These are phyloP conservation scores for Epicampocera succincta DNA, from an alignment of 2,888 invertebrate species.

Conservation along the genomic window DNA sequence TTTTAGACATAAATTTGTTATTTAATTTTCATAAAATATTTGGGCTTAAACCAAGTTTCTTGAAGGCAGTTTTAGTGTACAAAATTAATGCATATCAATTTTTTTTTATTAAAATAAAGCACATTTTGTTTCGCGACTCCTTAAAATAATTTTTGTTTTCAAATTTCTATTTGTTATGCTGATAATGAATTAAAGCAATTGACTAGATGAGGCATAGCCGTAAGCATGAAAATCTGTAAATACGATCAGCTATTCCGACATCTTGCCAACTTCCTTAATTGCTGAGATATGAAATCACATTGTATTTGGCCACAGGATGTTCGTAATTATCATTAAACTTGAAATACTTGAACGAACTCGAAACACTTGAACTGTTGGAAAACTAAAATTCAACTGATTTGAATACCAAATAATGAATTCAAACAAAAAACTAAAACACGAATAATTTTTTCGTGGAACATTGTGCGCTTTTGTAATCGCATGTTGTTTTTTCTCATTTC, in stretches of 20 bases:
- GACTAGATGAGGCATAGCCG: conserved; percentile 82
- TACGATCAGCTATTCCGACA: conserved; percentile 81
- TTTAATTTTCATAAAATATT: too few relatives aligned
- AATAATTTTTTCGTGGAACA: conserved; percentile 3
- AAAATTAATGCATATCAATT: too few relatives aligned
- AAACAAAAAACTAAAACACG: conserved; percentile 37
- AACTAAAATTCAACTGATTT: conserved; percentile 62
- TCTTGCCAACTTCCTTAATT: conserved; percentile 80
- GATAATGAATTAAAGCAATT: conserved; percentile 77
- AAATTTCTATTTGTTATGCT: conserved; percentile 56
- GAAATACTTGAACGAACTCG: background rate
- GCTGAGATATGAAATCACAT: conserved; percentile 46
- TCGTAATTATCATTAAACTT: background rate
- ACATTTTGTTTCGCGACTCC: too few relatives aligned
- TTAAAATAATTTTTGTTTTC: background rate
- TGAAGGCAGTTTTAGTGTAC: too few relatives aligned
- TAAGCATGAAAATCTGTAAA: conserved; percentile 69
- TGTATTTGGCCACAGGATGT: background rate
- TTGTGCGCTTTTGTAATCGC: background rate
- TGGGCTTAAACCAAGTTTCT: too few relatives aligned
- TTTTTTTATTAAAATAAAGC: too few relatives aligned
- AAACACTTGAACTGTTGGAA: conserved; percentile 59
- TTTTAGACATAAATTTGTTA: too few relatives aligned
- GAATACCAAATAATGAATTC: conserved; percentile 37
- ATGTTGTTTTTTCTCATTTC: conserved; percentile 21